Percentiles rank a stretch among this genome's conserved stretches.
Evolutionary conservation across 2,113 vertebrate species (phyloP).

Genomic region (Stigmatopora argus): DNA sequence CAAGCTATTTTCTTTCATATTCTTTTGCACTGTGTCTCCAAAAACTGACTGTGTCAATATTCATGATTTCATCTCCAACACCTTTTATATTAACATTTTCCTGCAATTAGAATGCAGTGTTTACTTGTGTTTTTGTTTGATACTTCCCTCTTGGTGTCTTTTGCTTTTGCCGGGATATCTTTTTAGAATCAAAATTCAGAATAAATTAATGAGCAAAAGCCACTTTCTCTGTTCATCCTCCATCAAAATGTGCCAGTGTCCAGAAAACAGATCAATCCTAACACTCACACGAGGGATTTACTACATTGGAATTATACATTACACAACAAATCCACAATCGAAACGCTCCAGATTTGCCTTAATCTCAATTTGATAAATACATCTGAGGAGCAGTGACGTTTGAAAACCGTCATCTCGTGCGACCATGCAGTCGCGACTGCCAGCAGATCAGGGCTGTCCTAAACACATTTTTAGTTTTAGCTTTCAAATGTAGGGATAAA

Average conservation of each 20-base stretch:
- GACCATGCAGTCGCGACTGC: background rate
- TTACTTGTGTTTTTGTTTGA: background rate
- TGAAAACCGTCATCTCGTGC: conserved; percentile 9
- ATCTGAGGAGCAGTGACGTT: conserved; percentile 16
- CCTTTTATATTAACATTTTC: background rate
- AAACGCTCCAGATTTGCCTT: conserved; percentile 42
- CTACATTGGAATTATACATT: conserved; percentile 41
- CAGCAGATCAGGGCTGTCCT: background rate
- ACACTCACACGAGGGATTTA: conserved; percentile 29
- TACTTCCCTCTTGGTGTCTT: background rate
- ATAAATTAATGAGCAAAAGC: background rate
- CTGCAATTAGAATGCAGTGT: background rate
- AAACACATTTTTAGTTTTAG: conserved; percentile 3
- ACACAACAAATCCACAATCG: conserved; percentile 58
- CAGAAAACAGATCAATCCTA: background rate
- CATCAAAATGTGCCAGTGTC: background rate
- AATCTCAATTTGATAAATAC: conserved; percentile 43
- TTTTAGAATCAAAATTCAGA: background rate
- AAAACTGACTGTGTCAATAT: background rate
- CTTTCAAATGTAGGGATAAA: conserved; percentile 14
- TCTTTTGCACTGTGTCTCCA: background rate
- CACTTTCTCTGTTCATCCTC: background rate
- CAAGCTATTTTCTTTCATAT: background rate
- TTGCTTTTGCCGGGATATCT: background rate
- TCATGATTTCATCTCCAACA: background rate